Base-by-base conservation (phyloP, 2,888 invertebrate genomes). In the Troilus luridus region DNA sequence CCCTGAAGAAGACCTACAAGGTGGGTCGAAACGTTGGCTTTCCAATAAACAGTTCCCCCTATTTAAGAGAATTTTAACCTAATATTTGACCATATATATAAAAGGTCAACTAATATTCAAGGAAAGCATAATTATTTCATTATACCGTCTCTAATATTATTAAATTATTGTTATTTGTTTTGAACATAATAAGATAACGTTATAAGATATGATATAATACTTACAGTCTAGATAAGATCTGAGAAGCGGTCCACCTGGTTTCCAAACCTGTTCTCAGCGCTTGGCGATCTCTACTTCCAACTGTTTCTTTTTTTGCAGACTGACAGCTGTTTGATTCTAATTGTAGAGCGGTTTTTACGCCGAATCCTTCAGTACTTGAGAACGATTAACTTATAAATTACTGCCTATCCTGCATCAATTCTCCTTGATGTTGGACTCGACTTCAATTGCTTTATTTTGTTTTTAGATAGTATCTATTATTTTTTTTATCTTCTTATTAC, bases 271-370 rank as follows among this genome's bases (percentile, higher is more conserved):
- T 85, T 85, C n/a, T 6, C 56, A 56, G 56, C 85, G n/a, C 27
- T 72, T 0, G 8, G 6, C 7, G 64, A n/a, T 64, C 64, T 64
- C 64, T 64, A 21, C 17, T 64, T n/a, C 64, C 21, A 64, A 14
- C 64, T 77, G 24, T 2, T 0, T 17, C 9, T 77, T 41, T 77
- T 72, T 27, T 72, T 17, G 72, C 72, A 41, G 72, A 19, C 72
- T 77, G 72, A 41, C 72, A 77, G 72, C 72, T 77, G 72, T 77
- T 17, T 77, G 72, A 77, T 77, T 77, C 27, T 77, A 77, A 77
- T 77, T 27, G 72, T 77, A 41, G 72, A 27, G 17, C 41, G 8
- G 12, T 77, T 77, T 19, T 41, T 77, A 14, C 24, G 72, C 72
- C 12, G 8, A 24, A 7, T 11, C 41, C 14, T 41, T 27, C 72